These are phyloP conservation scores for Mirza zaza DNA, from an alignment of 2,113 vertebrate genomes.

Conservation along the genomic window DNA sequence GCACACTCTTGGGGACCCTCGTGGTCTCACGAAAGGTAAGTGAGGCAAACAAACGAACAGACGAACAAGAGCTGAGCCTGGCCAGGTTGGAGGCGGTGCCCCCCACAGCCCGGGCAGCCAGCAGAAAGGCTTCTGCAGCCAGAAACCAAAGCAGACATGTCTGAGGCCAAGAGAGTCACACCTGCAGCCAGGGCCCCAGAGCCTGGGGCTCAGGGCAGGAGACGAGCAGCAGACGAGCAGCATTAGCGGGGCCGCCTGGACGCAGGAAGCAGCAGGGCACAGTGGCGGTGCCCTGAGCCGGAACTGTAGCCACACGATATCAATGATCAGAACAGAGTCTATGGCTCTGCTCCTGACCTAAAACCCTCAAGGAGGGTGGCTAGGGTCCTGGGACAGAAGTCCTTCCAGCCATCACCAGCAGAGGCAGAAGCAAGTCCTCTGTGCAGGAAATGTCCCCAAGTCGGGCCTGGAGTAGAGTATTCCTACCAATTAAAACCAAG, in stretches of 20 bases:
- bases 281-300: not conserved
- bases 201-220: not conserved
- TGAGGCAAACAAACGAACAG: not conserved
- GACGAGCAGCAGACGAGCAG: not conserved
- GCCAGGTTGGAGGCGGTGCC: not conserved
- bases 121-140: not conserved
- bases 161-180: not conserved
- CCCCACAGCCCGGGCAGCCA: no score
- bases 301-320: fast-evolving
- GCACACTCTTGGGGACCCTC: not conserved
- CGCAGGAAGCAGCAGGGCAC: not conserved
- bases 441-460: not conserved
- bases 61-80: not conserved
- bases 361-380: not conserved
- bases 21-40: not conserved
- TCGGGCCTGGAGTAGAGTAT: no score
- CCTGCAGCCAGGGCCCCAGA: not conserved
- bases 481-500: not conserved
- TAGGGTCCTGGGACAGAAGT: not conserved
- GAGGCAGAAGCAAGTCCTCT: not conserved
- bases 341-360: not conserved
- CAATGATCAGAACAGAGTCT: fast-evolving
- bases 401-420: not conserved
- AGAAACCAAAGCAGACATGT: not conserved
- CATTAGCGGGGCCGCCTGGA: not conserved